Conservation (phyloP, 2,797 vertebrate genomes). For the Heliangelus exortis region DNA sequence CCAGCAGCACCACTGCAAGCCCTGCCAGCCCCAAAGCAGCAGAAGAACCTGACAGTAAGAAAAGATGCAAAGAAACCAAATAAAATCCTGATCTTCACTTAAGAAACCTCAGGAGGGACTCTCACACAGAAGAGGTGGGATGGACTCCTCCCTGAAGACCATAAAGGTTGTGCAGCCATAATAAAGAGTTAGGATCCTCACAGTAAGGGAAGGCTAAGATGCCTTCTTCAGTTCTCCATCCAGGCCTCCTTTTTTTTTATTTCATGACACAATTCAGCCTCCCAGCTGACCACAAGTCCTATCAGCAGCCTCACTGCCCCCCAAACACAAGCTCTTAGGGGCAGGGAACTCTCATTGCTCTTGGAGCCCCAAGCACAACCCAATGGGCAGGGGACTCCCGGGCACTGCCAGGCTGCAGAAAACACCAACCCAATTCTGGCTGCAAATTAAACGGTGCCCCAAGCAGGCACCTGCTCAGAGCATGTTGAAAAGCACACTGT, state of each 20-base stretch:
- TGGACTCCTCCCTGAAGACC: not conserved
- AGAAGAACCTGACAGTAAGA: not conserved
- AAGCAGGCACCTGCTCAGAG: not conserved
- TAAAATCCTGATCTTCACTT: not conserved
- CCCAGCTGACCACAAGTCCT: not conserved
- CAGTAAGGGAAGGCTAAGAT: not conserved
- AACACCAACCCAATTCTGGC: not conserved
- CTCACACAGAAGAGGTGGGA: not conserved
- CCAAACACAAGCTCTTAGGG: not conserved
- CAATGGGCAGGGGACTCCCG: rapidly evolving
- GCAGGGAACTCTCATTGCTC: not conserved
- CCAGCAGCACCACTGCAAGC: not conserved
- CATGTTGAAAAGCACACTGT: not conserved
- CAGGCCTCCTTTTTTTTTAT: not conserved
- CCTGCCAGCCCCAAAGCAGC: not conserved
- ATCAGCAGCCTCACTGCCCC: rapidly evolving
- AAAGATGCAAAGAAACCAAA: not conserved
- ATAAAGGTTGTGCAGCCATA: not conserved
- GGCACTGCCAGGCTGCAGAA: not conserved
- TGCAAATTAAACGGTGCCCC: not conserved
- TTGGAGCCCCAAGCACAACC: not conserved
- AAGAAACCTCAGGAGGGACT: not conserved
- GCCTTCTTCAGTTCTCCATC: not conserved
- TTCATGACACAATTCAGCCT: not conserved
- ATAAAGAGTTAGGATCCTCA: not conserved